Conservation (phyloP, 2,888 invertebrate genomes). For the Xanthorhoe designata region DNA sequence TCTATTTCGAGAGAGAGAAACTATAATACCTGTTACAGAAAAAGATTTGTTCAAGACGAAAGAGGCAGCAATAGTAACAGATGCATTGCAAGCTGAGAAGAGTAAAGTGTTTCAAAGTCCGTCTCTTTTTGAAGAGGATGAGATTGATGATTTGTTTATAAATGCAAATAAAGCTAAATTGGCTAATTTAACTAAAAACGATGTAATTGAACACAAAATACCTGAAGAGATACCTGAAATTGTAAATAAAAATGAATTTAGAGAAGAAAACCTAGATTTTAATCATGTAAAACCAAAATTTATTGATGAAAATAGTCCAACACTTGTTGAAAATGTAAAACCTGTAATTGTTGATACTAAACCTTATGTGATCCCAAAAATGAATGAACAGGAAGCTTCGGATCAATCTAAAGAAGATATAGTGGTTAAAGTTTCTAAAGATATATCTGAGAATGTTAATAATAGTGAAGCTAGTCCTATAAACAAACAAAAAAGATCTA, state of each 20-base stretch:
- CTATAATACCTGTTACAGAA: neutral
- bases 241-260: conserved; percentile 3
- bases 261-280: conserved; percentile 2
- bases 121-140: conserved; percentile 66
- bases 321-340: conserved; percentile 14
- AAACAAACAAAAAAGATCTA: conserved; percentile 13
- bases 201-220: conserved; percentile 4
- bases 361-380: conserved; percentile 3
- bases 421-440: conserved; percentile 9
- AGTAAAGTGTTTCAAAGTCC: conserved; percentile 47
- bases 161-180: conserved; percentile 37
- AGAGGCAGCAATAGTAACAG: conserved; percentile 7
- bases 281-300: neutral
- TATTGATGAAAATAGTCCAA: neutral
- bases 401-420: conserved; percentile 20
- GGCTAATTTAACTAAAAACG: neutral
- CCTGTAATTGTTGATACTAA: conserved; percentile 1
- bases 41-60: neutral
- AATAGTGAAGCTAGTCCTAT: conserved; percentile 32
- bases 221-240: conserved; percentile 14
- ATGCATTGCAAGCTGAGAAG: conserved; percentile 31
- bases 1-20: conserved; percentile 6
- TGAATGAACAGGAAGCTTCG: conserved; percentile 7
- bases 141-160: conserved; percentile 54
- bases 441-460: neutral